Evolutionary conservation across 2,888 invertebrate species (phyloP), one percentile per base, ranked within the genome.

Genomic region (Cephus pulcher): DNA sequence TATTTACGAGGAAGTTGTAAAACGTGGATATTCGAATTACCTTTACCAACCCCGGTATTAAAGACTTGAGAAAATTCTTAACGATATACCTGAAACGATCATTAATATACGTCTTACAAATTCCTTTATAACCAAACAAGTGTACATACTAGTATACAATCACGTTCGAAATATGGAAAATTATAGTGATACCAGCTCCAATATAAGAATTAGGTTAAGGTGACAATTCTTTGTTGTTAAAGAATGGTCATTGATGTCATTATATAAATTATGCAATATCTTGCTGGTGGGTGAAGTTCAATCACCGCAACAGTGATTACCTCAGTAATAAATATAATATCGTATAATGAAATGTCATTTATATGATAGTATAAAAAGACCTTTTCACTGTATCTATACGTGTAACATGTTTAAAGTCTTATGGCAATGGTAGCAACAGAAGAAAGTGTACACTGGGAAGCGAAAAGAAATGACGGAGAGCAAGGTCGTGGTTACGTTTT

Each of bases 1-100:
- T 85, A 88, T 88, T 88, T 88, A 88, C 82, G 86, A 85, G 80
- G 82, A 70, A 33, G 37, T 73, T 37, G n/a, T 40, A 34, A 40
- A 74, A 56, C 56, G 56, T 56, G 56, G 23, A 56, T 56, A 56
- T 56, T 56, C 56, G 56, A 56, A 56, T 56, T 56, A 56, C 1
- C 56, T 56, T 56, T 56, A 23, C 56, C 23, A 56, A 56, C 23
- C 56, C 56, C 56, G 56, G 9, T 23, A 56, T 56, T 56, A 56
- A 23, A 56, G 56, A 56, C 56, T 56, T 15, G 23, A 56, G 56
- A 56, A 56, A 56, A 56, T 56, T 56, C 56, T 56, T 56, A 56
- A 56, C 56, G 56, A 56, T 56, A 56, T 9, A 6, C 56, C 23
- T 9, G 23, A 56, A 56, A 23, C 23, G 9, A 23, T 56, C 56